Conservation (phyloP, 2,113 vertebrate species). For the Sterrhoptilus dennistouni region DNA sequence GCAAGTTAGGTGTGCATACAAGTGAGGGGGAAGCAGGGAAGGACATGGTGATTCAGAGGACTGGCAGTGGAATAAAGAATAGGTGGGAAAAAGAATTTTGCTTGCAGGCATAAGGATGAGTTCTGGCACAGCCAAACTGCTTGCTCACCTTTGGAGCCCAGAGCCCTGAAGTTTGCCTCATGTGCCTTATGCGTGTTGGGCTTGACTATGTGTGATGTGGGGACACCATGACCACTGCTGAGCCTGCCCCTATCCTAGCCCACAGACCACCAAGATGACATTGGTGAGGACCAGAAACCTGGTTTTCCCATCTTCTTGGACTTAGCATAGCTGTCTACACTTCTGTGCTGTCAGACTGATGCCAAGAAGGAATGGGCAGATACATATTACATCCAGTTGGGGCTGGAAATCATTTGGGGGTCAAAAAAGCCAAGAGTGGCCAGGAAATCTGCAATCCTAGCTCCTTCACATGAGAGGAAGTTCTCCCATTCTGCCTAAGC, state of each 20-base stretch:
- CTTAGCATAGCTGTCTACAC: background rate
- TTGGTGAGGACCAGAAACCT: background rate
- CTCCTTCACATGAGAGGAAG: background rate
- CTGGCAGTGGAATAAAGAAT: slow-evolving; percentile 38
- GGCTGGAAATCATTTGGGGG: background rate
- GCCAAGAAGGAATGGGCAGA: background rate
- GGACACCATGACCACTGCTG: background rate
- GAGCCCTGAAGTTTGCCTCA: background rate
- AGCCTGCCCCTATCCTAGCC: background rate
- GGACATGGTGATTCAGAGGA: background rate
- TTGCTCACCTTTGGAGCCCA: background rate
- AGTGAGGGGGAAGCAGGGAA: background rate
- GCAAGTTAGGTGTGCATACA: background rate
- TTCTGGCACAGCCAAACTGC: background rate
- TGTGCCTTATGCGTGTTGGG: background rate
- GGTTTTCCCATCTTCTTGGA: background rate
- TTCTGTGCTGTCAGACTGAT: background rate
- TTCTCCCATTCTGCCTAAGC: background rate
- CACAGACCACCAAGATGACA: rapidly evolving
- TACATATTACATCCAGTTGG: background rate
- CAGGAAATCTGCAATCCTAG: background rate
- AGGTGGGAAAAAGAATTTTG: background rate
- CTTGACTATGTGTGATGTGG: rapidly evolving
- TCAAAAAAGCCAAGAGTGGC: background rate
- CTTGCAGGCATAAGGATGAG: background rate